These are phyloP conservation scores for Apodemus agrarius DNA, from an alignment of 2,797 vertebrate species.

Conservation along the genomic window DNA sequence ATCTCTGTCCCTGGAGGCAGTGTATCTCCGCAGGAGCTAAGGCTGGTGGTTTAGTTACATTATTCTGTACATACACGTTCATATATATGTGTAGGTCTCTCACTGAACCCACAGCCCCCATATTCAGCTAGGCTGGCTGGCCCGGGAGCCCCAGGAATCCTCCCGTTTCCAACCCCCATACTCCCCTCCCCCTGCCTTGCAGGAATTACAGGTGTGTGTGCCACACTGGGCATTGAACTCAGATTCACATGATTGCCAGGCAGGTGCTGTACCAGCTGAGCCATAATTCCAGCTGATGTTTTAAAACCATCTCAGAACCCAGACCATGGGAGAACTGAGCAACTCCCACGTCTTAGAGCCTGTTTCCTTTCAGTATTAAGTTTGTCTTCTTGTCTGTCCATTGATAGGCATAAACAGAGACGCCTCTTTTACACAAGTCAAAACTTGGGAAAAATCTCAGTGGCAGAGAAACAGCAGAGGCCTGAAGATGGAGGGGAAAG, in stretches of 20 bases:
- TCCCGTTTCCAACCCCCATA: neutral
- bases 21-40: rapidly evolving
- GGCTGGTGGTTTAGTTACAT: neutral
- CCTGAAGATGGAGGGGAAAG: neutral
- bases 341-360: rapidly evolving
- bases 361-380: neutral
- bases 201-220: neutral
- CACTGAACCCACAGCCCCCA: neutral
- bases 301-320: neutral
- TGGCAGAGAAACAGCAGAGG: neutral
- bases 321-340: rapidly evolving
- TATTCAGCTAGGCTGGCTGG: neutral
- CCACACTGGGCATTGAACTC: neutral
- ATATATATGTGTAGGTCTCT: neutral
- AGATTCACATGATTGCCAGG: neutral
- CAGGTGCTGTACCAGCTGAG: neutral
- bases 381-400: neutral
- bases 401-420: neutral
- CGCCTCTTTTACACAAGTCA: neutral
- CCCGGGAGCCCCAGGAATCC: neutral
- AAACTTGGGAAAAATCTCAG: neutral
- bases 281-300: neutral
- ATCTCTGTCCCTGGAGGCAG: neutral
- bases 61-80: neutral
- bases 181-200: no score